Evolutionary conservation across 2,113 vertebrate species (phyloP).

Genomic region (Xerus inauris): DNA sequence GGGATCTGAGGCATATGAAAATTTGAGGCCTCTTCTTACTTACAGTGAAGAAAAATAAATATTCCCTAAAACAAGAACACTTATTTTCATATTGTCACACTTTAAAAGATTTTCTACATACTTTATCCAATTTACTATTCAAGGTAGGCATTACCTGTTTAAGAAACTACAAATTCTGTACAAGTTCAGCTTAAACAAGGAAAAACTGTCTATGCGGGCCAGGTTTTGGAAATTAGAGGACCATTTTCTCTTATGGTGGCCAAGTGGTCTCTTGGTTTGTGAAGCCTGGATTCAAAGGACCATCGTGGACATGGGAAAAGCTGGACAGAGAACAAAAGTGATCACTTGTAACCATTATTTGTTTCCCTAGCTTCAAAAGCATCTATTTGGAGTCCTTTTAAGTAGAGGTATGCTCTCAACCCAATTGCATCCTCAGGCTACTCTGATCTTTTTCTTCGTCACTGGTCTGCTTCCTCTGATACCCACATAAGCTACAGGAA

Average conservation of each 20-base stretch:
- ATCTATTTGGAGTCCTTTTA: neutral
- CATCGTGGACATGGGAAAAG: neutral
- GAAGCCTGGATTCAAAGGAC: neutral
- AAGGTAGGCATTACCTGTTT: neutral
- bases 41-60: slow-evolving; percentile 1
- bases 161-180: neutral
- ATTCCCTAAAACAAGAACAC: neutral
- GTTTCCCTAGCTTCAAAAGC: neutral
- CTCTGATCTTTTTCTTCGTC: neutral
- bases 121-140: neutral
- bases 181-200: neutral
- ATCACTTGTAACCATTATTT: neutral
- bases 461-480: neutral
- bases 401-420: neutral
- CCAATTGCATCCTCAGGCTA: neutral
- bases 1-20: neutral
- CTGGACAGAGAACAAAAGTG: neutral
- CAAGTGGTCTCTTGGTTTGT: neutral
- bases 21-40: neutral
- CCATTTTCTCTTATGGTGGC: neutral
- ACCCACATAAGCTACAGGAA: neutral
- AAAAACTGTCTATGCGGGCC: neutral
- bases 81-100: neutral
- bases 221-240: neutral
- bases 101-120: slow-evolving; percentile 22